Evolutionary conservation across 2,797 vertebrate species (phyloP), one percentile per base, ranked within the genome.

Genomic region (Gambusia yucatana): DNA sequence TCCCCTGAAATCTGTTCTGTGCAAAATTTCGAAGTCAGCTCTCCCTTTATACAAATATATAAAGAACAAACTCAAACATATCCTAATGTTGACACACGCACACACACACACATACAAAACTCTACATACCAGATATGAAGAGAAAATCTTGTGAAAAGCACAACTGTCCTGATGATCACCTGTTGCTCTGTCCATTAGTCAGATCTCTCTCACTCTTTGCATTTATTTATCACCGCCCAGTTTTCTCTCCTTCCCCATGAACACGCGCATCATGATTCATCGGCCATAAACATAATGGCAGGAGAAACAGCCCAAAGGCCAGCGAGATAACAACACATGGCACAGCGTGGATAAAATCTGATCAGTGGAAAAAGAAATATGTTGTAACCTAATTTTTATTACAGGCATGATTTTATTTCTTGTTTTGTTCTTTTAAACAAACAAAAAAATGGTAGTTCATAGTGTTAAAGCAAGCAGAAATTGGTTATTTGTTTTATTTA

Each of bases 221-320:
- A 1, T 76, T 33, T 41, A 22, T 46, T 39, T 50, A 4, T 71
- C 41, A 76, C 43, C 48, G 25, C 73, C 43, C 52, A 55, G 14
- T 59, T 41, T 39, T 44, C 63, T 71, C 63, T 48, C 36, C n/a
- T 55, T 63, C 30, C 25, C 67, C 11, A 39, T 63, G 70, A 76
- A 67, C 55, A 72, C 36, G 30, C 63, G 47, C 50, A 74, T 65
- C 36, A 8, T 81, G 65, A 86, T 74, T 73, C 78, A 13, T 2
- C 13, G 76, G 78, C 48, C 86, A 92, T 94, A 93, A 93, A 94
- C 84, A 75, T 71, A 65, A 85, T 82, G 76, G 30, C 36, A 72
- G 80, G 55, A 82, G 81, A 83, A 79, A 89, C 81, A 39, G 91
- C 30, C 8, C 93, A 94, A 94, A 95, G 93, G 88, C 85, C 91